These are phyloP conservation scores for Bombus sibiricus DNA, from an alignment of 1,140 invertebrate genomes.

Conservation along the genomic window DNA sequence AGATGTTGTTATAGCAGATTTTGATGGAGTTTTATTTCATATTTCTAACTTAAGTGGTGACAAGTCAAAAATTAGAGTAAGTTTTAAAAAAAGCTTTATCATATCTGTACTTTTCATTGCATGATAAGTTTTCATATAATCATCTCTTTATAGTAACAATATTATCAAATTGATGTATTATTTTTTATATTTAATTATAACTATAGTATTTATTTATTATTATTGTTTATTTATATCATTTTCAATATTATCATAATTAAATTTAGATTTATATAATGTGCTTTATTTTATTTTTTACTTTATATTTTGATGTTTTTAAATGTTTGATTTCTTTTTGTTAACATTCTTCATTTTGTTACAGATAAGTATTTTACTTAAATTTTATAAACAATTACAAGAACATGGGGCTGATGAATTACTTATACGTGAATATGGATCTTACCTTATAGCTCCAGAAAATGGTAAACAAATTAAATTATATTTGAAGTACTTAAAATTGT, in stretches of 20 bases:
- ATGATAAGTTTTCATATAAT: not conserved
- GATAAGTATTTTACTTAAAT: constrained; percentile 99
- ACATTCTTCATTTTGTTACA: constrained; percentile 77
- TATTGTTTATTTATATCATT: not conserved
- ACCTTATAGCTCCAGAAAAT: constrained; percentile 92
- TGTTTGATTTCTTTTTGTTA: not conserved
- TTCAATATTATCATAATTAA: not conserved
- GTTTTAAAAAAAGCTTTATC: constrained; percentile 73
- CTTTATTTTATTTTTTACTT: not conserved
- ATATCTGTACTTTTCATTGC: not conserved
- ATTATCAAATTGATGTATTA: not conserved
- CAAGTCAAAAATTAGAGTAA: constrained; percentile 98
- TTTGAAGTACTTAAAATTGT: not conserved
- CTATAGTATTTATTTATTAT: not conserved
- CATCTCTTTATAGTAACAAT: not conserved
- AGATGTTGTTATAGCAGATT: constrained; percentile 97
- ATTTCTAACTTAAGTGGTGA: constrained; percentile 98
- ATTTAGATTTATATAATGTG: not conserved
- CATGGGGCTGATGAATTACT: constrained; percentile 98
- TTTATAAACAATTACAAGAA: constrained; percentile 99
- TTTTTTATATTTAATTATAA: not conserved
- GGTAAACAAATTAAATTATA: constrained; percentile 83
- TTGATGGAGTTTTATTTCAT: constrained; percentile 99
- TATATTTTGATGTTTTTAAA: not conserved
- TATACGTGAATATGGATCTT: constrained; percentile 94